phyloP scores from a whole-genome alignment of 1,140 invertebrate species.

The Pygmarrhopalites habei region DNA sequence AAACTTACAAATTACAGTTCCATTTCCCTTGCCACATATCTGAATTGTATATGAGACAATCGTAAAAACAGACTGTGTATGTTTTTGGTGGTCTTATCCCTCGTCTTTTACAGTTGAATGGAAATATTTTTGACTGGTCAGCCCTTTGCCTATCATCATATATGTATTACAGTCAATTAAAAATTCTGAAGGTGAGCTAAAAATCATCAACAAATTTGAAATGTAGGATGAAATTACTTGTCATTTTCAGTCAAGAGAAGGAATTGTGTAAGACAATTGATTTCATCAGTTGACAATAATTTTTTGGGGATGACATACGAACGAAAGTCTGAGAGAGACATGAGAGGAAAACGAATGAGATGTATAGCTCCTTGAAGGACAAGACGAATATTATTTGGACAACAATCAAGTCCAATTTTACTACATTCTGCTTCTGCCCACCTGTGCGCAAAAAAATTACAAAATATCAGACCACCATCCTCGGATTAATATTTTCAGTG shows the following conservation, averaged over 20 bases:
- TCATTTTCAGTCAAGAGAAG: not conserved
- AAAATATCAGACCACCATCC: too few relatives aligned
- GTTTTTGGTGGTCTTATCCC: not conserved
- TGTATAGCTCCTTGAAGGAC: not conserved
- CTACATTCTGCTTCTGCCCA: conserved; percentile 1
- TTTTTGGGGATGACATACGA: not conserved
- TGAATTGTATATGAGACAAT: conserved; percentile 5
- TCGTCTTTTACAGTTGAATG: not conserved
- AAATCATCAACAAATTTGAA: too few relatives aligned
- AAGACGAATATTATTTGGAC: not conserved
- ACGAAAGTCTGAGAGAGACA: not conserved
- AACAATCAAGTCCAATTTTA: not conserved
- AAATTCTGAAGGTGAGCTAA: too few relatives aligned
- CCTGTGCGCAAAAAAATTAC: not conserved
- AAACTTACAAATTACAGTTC: conserved; percentile 12
- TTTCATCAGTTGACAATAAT: not conserved
- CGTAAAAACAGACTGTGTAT: conserved; percentile 1
- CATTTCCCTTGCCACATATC: conserved; percentile 1
- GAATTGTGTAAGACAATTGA: not conserved
- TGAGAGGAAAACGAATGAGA: conserved; percentile 8
- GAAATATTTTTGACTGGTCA: not conserved
- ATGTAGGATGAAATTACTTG: too few relatives aligned
- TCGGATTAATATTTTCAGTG: too few relatives aligned
- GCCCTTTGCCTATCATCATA: too few relatives aligned
- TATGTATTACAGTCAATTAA: too few relatives aligned